Conservation (phyloP, 2,113 vertebrate species). For the Desmodus rotundus region DNA sequence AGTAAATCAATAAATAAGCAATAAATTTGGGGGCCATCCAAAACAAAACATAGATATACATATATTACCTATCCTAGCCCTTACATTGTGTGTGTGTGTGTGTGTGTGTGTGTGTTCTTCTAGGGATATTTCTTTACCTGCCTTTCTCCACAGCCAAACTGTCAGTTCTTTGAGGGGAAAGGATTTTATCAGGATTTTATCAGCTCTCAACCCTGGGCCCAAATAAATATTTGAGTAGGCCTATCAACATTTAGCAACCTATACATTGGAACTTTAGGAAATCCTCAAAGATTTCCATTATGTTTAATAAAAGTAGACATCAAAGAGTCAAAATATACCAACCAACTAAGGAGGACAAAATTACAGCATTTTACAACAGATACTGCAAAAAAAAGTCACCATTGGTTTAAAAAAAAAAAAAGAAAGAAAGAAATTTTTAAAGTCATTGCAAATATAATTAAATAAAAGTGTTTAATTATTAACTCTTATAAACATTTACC, state of each 20-base stretch:
- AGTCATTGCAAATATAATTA: not conserved
- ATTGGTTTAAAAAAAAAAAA: not conserved
- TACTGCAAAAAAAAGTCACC: not conserved
- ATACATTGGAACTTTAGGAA: not conserved
- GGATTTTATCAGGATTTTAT: not conserved
- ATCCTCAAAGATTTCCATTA: not conserved
- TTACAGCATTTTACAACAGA: not conserved
- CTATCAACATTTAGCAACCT: not conserved
- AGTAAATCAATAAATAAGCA: not conserved
- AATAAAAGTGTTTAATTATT: not conserved
- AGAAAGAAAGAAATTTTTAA: not conserved
- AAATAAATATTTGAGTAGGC: not conserved
- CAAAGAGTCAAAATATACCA: not conserved
- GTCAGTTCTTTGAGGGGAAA: not conserved
- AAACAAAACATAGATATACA: not conserved
- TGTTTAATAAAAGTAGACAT: not conserved
- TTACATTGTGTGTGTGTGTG: accelerated
- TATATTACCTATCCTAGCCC: not conserved
- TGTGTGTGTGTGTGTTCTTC: not conserved
- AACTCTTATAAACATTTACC: slow-evolving; percentile 77
- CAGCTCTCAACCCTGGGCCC: too few species aligned
- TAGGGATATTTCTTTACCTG: not conserved
- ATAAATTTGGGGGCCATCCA: not conserved
- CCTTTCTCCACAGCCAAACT: not conserved
- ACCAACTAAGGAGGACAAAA: not conserved